Evolutionary conservation across 2,113 vertebrate species (phyloP).

Genomic region (Sorex araneus): DNA sequence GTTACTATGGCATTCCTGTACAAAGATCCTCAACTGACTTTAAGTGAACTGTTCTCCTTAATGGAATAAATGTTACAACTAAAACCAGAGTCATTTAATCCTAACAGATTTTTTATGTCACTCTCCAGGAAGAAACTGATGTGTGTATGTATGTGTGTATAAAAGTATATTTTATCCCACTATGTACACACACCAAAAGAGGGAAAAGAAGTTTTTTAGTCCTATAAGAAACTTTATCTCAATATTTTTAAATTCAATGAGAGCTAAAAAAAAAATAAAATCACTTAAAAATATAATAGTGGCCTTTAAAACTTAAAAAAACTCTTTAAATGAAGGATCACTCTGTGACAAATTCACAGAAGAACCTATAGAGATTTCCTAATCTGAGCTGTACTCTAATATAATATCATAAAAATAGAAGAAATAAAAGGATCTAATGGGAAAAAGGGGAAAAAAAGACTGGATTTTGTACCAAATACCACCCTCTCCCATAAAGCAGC

Average conservation of each 20-base stretch:
- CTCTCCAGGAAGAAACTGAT: conserved; percentile 56
- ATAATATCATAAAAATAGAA: conserved; percentile 62
- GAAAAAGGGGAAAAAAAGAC: conserved; percentile 79
- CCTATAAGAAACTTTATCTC: conserved; percentile 60
- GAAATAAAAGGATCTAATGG: conserved; percentile 78
- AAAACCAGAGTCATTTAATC: conserved; percentile 65
- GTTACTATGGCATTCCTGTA: conserved; percentile 53
- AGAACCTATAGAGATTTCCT: conserved; percentile 75
- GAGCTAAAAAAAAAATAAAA: conserved; percentile 59
- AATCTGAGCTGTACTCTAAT: conserved; percentile 68
- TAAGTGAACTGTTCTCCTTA: conserved; percentile 56
- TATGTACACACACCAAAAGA: background rate
- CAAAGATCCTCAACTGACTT: conserved; percentile 55
- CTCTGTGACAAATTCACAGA: conserved; percentile 81
- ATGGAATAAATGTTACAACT: conserved; percentile 53
- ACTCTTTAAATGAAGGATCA: conserved; percentile 69
- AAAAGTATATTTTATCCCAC: conserved; percentile 23
- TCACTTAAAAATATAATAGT: background rate
- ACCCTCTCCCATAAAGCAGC: conserved; percentile 88
- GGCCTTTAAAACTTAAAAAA: conserved; percentile 64
- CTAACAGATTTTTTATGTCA: conserved; percentile 63
- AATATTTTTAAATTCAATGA: conserved; percentile 43
- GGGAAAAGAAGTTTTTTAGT: conserved; percentile 54
- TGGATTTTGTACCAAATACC: conserved; percentile 81
- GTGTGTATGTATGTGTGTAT: background rate